Percentiles rank a stretch among this genome's conserved stretches.
These are phyloP conservation scores for Ellobius talpinus DNA, from an alignment of 2,113 vertebrate species.

Conservation along the genomic window DNA sequence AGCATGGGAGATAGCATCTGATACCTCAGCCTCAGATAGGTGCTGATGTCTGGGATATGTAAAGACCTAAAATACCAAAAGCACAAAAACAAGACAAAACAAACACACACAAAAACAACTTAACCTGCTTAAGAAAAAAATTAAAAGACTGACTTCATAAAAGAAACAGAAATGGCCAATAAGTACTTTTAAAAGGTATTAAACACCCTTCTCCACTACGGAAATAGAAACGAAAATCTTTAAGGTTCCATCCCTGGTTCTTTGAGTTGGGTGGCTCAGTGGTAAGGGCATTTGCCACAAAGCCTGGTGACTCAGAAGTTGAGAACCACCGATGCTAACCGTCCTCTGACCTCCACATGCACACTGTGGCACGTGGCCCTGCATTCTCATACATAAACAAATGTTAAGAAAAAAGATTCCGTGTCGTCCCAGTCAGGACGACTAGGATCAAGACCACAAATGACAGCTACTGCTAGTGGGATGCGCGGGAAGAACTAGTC, in stretches of 20 bases:
- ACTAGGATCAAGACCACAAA: background rate
- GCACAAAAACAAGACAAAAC: background rate
- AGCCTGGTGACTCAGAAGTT: background rate
- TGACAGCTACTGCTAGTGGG: no score
- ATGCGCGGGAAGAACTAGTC: no score
- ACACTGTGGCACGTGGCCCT: background rate
- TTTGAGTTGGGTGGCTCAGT: background rate
- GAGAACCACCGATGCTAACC: background rate
- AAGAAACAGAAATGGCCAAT: background rate
- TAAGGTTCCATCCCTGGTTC: background rate
- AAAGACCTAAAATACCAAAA: background rate
- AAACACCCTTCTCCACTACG: background rate
- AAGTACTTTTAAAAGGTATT: background rate
- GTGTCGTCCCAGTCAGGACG: no score
- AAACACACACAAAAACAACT: background rate
- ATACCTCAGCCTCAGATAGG: background rate
- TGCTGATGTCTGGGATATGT: background rate
- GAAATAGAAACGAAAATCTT: background rate
- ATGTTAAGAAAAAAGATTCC: background rate
- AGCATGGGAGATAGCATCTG: background rate
- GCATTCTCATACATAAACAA: background rate
- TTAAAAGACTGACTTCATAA: background rate
- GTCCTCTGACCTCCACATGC: background rate
- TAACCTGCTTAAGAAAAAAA: background rate
- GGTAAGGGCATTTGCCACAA: background rate